These are phyloP conservation scores for Alsophila aescularia DNA, from an alignment of 2,888 invertebrate genomes.

Conservation along the genomic window DNA sequence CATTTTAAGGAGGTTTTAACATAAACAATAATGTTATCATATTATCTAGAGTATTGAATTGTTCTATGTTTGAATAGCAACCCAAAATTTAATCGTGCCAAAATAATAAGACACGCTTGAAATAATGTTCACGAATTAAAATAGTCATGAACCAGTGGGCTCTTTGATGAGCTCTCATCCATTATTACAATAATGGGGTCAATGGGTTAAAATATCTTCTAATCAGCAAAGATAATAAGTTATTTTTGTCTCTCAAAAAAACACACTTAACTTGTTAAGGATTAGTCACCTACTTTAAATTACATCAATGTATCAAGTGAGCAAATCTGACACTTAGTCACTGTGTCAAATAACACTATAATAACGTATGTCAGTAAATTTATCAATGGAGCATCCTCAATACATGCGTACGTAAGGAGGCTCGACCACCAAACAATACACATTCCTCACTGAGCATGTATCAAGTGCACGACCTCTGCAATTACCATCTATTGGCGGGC, in stretches of 20 bases:
- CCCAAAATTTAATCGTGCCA: too few relatives aligned
- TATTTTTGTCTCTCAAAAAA: too few relatives aligned
- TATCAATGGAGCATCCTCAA: conserved; percentile 23
- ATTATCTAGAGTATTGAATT: too few relatives aligned
- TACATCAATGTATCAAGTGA: too few relatives aligned
- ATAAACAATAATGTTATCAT: too few relatives aligned
- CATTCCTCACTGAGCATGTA: conserved; percentile 28
- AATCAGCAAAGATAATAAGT: neutral
- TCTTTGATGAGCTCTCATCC: neutral
- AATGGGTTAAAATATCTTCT: neutral
- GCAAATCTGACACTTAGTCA: too few relatives aligned
- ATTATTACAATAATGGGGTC: neutral
- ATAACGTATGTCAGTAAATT: neutral
- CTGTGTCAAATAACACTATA: neutral
- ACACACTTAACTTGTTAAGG: too few relatives aligned
- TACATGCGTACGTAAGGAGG: conserved; percentile 14
- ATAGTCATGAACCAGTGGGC: neutral
- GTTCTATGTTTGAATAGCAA: too few relatives aligned
- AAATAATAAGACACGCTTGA: too few relatives aligned
- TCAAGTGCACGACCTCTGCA: conserved; percentile 62
- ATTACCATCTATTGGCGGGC: conserved; percentile 55
- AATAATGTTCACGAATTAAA: too few relatives aligned
- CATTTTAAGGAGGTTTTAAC: too few relatives aligned
- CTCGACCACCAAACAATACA: conserved; percentile 17
- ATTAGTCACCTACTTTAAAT: too few relatives aligned